A percentile compares a stretch with the other conserved stretches of the same genome.
Evolutionary conservation across 1,140 invertebrate genomes (phyloP).

Genomic region (Melanaphis sacchari): DNA sequence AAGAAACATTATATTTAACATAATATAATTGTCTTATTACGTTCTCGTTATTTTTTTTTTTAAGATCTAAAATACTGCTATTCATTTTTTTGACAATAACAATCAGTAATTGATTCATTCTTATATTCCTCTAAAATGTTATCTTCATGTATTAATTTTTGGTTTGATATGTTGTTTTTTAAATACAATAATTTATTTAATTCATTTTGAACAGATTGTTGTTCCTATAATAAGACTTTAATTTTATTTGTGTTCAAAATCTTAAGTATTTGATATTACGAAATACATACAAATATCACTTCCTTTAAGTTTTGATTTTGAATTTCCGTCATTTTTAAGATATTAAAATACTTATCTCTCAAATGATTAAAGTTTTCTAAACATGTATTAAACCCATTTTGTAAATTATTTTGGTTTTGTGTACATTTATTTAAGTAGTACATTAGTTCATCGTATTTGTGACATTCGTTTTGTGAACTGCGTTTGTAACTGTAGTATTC

Average conservation of each 20-base stretch:
- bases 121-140: conserved; percentile 45
- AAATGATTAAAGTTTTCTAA: conserved; percentile 34
- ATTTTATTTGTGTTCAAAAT: background rate
- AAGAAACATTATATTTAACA: background rate
- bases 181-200: conserved; percentile 9
- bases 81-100: conserved; percentile 42
- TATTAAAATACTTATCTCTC: conserved; percentile 33
- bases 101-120: conserved; percentile 30
- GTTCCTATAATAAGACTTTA: conserved; percentile 1
- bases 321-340: conserved; percentile 31
- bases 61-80: conserved; percentile 34
- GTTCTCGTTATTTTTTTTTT: conserved; percentile 45
- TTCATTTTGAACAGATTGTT: conserved; percentile 38
- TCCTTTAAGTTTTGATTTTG: conserved; percentile 36
- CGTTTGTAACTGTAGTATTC: conserved; percentile 37
- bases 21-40: background rate
- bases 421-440: conserved; percentile 29
- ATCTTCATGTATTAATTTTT: conserved; percentile 39
- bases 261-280: background rate
- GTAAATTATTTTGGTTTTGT: conserved; percentile 32
- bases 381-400: background rate
- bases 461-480: background rate
- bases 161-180: background rate
- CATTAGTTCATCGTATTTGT: background rate
- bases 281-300: conserved; percentile 18